phyloP scores from a whole-genome alignment of 2,888 invertebrate genomes.

The Morpho achilles region DNA sequence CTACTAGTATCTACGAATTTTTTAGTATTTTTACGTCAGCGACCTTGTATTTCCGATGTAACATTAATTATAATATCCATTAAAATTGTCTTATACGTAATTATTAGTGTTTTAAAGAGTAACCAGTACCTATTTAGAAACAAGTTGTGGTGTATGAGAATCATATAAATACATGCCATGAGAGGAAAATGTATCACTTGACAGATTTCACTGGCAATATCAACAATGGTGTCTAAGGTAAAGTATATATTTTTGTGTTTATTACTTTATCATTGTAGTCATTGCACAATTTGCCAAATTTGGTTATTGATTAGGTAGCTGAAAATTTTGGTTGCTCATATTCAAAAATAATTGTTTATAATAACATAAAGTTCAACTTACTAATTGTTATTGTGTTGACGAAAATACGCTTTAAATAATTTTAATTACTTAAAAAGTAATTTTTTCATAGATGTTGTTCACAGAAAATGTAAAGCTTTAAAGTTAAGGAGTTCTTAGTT shows the following conservation, averaged over 20 bases:
- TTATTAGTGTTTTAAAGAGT: conserved; percentile 14
- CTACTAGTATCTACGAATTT: neutral
- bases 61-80: conserved; percentile 15
- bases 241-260: neutral
- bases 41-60: conserved; percentile 9
- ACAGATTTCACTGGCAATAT: conserved; percentile 11
- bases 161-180: conserved; percentile 21
- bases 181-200: conserved; percentile 18
- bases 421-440: too few species aligned
- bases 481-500: too few species aligned
- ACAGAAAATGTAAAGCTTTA: too few species aligned
- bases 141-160: conserved; percentile 6
- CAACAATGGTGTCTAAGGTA: conserved; percentile 25
- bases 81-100: conserved; percentile 3
- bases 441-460: too few species aligned
- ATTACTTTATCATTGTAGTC: neutral
- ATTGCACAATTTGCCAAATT: too few species aligned
- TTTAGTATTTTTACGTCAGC: neutral
- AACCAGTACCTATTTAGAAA: conserved; percentile 14
- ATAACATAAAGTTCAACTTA: too few species aligned
- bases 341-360: too few species aligned
- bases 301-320: too few species aligned
- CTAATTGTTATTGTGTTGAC: too few species aligned
- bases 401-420: too few species aligned
- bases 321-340: too few species aligned